These are phyloP conservation scores for Aptenodytes forsteri DNA, from an alignment of 2,113 vertebrate genomes.

Conservation along the genomic window DNA sequence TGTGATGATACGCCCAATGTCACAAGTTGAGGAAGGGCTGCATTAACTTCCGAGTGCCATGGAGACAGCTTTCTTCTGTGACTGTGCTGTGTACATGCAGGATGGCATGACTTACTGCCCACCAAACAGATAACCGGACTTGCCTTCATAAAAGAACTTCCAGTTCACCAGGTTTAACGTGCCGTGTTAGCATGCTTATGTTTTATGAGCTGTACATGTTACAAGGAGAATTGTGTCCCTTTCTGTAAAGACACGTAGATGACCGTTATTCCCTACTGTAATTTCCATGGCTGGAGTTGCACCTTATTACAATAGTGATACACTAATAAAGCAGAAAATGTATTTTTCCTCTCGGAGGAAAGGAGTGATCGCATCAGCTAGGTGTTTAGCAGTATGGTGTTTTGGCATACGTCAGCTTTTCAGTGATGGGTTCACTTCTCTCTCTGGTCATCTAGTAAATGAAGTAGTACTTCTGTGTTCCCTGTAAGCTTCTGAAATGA, in stretches of 20 bases:
- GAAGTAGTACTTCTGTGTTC: neutral
- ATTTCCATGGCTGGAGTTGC: neutral
- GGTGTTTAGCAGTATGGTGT: accelerated
- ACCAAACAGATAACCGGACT: neutral
- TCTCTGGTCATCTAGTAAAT: neutral
- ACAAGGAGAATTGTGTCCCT: neutral
- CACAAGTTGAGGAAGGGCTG: neutral
- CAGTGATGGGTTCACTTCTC: neutral
- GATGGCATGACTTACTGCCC: neutral
- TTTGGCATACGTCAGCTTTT: neutral
- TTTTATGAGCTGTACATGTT: neutral
- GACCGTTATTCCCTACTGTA: neutral
- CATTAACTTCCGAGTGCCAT: neutral
- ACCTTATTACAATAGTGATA: neutral
- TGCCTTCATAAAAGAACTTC: neutral
- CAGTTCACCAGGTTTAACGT: neutral
- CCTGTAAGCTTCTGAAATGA: neutral
- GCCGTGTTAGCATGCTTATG: neutral
- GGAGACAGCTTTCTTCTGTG: neutral
- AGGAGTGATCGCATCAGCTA: accelerated
- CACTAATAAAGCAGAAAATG: neutral
- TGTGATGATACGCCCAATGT: neutral
- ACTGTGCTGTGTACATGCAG: neutral
- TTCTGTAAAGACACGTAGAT: neutral
- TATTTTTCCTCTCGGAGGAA: neutral